Percentiles rank a stretch among this genome's conserved stretches.
phyloP scores from a whole-genome alignment of 2,113 vertebrate species.

The zebrafish (Danio rerio) region GRCz12tu NC_133178.1:35407501-35408000 shows the following conservation, averaged over 20 bases:
- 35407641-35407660: no score
- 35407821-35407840: neutral
- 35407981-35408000: conserved; percentile 27
- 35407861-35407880: neutral
- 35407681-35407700: neutral
- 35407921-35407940: conserved; percentile 43
- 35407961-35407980: conserved; percentile 21
- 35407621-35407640: no score
- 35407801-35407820: neutral
- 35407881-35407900: conserved; percentile 46
- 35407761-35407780: neutral
- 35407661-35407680: no score
- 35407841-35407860: neutral
- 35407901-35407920: conserved; percentile 36
- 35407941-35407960: conserved; percentile 30
- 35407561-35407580: no score
- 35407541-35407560: no score
- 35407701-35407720: neutral
- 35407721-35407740: neutral
- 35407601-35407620: no score
- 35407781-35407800: neutral
- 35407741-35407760: neutral
- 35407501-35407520: no score
- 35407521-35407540: no score
- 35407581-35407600: no score